A percentile compares a stretch with the other conserved stretches of the same genome.
These are phyloP conservation scores for Holacanthella duospinosa DNA, from an alignment of 2,888 invertebrate species.

Conservation along the genomic window DNA sequence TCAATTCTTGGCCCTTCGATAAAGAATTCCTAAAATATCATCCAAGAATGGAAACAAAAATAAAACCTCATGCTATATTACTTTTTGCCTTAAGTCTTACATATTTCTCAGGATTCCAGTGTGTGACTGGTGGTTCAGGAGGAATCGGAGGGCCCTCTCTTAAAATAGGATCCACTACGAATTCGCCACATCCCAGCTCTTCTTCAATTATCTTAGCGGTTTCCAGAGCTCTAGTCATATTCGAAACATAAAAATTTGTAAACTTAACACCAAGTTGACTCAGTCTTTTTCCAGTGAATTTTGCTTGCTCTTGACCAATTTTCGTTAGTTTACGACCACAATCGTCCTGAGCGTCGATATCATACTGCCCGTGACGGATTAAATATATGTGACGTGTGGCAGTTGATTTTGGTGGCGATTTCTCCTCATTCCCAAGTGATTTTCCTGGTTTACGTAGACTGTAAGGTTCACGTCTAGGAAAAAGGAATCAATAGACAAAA, in stretches of 20 bases:
- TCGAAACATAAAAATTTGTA: conserved; percentile 68
- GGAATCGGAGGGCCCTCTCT: conserved; percentile 90
- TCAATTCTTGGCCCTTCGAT: conserved; percentile 89
- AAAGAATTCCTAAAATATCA: conserved; percentile 68
- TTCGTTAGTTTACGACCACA: conserved; percentile 64
- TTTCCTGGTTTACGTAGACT: conserved; percentile 53
- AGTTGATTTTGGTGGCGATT: conserved; percentile 52
- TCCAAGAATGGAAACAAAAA: too few species aligned
- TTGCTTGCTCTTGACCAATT: conserved; percentile 69
- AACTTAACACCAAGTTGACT: conserved; percentile 66
- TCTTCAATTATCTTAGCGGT: conserved; percentile 66
- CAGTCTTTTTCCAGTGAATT: conserved; percentile 67
- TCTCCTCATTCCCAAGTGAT: conserved; percentile 41
- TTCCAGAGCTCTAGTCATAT: conserved; percentile 86
- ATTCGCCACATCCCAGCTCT: conserved; percentile 39
- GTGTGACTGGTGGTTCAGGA: conserved; percentile 79
- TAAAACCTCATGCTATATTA: conserved; percentile 18
- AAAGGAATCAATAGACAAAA: not conserved
- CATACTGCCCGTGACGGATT: conserved; percentile 91
- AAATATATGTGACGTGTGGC: conserved; percentile 71
- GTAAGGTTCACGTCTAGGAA: conserved; percentile 59
- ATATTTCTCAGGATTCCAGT: conserved; percentile 72
- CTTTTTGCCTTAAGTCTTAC: conserved; percentile 43
- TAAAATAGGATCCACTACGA: conserved; percentile 60
- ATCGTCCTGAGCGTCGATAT: conserved; percentile 60